Evolutionary conservation across 2,113 vertebrate genomes (phyloP), one percentile per base, ranked within the genome.

Genomic region (Perognathus longimembris): DNA sequence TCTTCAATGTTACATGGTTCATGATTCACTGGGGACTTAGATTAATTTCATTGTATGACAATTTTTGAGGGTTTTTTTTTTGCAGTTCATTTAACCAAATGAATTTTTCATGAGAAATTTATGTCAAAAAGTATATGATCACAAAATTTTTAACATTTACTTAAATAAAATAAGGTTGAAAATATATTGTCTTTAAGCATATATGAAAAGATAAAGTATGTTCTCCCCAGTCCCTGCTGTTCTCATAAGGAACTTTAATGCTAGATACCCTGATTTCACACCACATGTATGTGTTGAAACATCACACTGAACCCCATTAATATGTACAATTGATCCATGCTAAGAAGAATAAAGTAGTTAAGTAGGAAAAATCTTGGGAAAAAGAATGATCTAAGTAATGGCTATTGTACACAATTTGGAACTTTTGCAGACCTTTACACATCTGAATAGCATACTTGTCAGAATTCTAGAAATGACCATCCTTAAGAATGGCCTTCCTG

Each of bases 11-110:
- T 92, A 85, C 61, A 78, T 80, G 85, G 85, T 10, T 95, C 93
- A 89, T 80, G 67, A 40, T 69, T 78, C 61, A 87, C 40, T 87
- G 71, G 81, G 94, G n/a, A 17, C 24, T 91, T 59, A 81, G 61
- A 96, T 94, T 95, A 97, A 93, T 87, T 66, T 79, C 78, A 76
- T 82, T 94, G 80, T 38, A 78, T 93, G 28, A 12, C 15, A 73
- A 94, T 92, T 96, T 90, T 59, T 15, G 7, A 4, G n/a, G n/a
- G n/a, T n/a, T n/a, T n/a, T n/a, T n/a, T 85, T 95, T 80, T 85
- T 93, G 12, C 20, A 92, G 15, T 96, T 96, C 82, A 76, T 93
- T 95, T 93, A 96, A 85, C 77, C 26, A 90, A 40, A 11, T 21
- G 34, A 59, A 66, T n/a, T 12, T 1, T 64, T 97, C n/a, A 32